These are phyloP conservation scores for Calephelis virginiensis DNA, from an alignment of 1,140 invertebrate genomes.

Conservation along the genomic window DNA sequence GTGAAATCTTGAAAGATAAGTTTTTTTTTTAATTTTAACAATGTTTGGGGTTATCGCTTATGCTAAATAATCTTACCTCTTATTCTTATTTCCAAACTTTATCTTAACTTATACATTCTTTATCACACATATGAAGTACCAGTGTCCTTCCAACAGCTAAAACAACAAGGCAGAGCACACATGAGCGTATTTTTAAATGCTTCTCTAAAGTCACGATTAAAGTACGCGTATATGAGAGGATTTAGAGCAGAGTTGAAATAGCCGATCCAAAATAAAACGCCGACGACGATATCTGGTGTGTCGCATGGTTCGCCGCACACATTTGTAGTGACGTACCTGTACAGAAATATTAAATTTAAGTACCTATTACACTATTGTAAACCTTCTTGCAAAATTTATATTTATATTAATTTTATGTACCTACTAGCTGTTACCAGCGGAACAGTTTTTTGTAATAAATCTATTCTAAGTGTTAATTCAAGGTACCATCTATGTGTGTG, in stretches of 20 bases:
- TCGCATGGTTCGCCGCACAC: constrained; percentile 90
- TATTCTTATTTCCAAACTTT: background rate
- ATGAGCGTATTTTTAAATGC: constrained; percentile 96
- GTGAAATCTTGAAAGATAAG: too few species aligned
- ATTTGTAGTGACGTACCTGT: constrained; percentile 92
- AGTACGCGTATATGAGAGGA: constrained; percentile 98
- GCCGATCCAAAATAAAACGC: constrained; percentile 90
- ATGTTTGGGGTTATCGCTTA: too few species aligned
- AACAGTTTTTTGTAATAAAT: too few species aligned
- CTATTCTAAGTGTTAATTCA: too few species aligned
- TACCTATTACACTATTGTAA: background rate
- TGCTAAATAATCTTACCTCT: background rate
- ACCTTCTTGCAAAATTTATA: too few species aligned
- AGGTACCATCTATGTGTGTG: too few species aligned
- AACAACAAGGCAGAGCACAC: constrained; percentile 87
- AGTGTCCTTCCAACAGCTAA: constrained; percentile 73
- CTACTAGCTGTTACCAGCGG: too few species aligned
- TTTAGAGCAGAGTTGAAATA: constrained; percentile 98
- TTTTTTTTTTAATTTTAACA: too few species aligned
- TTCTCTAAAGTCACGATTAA: constrained; percentile 97
- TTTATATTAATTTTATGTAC: too few species aligned
- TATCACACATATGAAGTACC: constrained; percentile 58
- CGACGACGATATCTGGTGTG: constrained; percentile 89
- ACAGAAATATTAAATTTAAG: constrained; percentile 62
- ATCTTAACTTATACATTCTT: background rate